These are phyloP conservation scores for Pomatorhinus ruficollis DNA, from an alignment of 2,113 vertebrate species.

Conservation along the genomic window DNA sequence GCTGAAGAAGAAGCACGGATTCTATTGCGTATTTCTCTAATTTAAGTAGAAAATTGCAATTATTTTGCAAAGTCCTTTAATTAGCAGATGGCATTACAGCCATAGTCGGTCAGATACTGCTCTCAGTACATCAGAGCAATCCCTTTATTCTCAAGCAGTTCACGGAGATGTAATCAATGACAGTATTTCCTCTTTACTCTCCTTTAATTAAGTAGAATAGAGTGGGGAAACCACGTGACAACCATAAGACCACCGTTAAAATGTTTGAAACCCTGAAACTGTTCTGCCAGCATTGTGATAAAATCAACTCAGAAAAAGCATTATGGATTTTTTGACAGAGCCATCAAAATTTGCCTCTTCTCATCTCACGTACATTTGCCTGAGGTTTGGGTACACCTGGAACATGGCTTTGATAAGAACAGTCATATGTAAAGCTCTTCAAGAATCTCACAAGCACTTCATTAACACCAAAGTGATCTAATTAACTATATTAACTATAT, in stretches of 20 bases:
- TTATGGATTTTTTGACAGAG: not conserved
- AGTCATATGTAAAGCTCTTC: not conserved
- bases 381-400: not conserved
- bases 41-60: slow-evolving; percentile 5
- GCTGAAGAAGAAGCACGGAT: not conserved
- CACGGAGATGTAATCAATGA: not conserved
- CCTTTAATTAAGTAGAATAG: not conserved
- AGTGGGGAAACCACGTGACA: not conserved
- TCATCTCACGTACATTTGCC: not conserved
- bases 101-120: not conserved
- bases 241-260: not conserved
- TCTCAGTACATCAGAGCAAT: not conserved
- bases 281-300: not conserved
- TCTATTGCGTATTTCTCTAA: not conserved
- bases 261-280: not conserved
- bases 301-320: not conserved
- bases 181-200: not conserved
- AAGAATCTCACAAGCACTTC: not conserved
- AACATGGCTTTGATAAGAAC: not conserved
- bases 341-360: not conserved
- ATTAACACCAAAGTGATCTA: not conserved
- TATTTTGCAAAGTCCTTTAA: slow-evolving; percentile 21
- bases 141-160: not conserved
- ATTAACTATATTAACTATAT: not conserved
- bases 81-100: slow-evolving; percentile 1